phyloP scores from a whole-genome alignment of 1,140 invertebrate species.

The Drosophila takahashii region DNA sequence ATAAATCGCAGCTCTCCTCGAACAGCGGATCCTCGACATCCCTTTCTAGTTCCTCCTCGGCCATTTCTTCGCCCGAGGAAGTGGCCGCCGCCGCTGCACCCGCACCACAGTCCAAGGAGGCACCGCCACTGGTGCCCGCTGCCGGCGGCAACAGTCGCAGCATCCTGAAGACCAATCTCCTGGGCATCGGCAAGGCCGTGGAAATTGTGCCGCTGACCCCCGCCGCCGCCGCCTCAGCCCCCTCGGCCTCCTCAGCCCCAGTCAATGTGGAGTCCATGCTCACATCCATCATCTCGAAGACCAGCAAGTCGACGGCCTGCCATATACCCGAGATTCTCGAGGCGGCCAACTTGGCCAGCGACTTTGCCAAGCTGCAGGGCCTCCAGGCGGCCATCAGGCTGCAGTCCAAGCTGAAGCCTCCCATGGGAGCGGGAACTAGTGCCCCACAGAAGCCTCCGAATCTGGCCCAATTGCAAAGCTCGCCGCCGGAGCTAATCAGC shows the following conservation, averaged over 20 bases:
- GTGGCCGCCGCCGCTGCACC: constrained; percentile 8
- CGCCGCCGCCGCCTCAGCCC: background rate
- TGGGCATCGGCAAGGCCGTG: constrained; percentile 74
- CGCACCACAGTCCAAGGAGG: constrained; percentile 47
- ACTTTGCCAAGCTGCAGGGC: constrained; percentile 23
- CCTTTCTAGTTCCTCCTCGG: constrained; percentile 7
- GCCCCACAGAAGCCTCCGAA: constrained; percentile 25
- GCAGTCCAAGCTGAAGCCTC: constrained; percentile 20
- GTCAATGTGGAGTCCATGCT: background rate
- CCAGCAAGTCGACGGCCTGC: constrained; percentile 15
- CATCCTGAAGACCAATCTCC: constrained; percentile 74
- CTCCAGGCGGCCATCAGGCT: constrained; percentile 6
- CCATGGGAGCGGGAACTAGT: background rate
- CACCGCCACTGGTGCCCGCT: constrained; percentile 51
- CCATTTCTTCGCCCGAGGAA: constrained; percentile 1
- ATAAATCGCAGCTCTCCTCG: constrained; percentile 26
- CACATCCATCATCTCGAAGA: constrained; percentile 1
- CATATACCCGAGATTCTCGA: constrained; percentile 45
- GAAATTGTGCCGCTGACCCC: constrained; percentile 66
- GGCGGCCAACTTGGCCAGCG: constrained; percentile 54
- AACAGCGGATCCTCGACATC: constrained; percentile 1
- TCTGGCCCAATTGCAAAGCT: constrained; percentile 63
- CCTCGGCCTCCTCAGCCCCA: background rate
- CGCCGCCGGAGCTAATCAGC: constrained; percentile 78
- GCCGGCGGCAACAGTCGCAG: constrained; percentile 68